A percentile compares a stretch with the other conserved stretches of the same genome.
phyloP scores from a whole-genome alignment of 2,888 invertebrate species.

The Ormyrus thymus region DNA sequence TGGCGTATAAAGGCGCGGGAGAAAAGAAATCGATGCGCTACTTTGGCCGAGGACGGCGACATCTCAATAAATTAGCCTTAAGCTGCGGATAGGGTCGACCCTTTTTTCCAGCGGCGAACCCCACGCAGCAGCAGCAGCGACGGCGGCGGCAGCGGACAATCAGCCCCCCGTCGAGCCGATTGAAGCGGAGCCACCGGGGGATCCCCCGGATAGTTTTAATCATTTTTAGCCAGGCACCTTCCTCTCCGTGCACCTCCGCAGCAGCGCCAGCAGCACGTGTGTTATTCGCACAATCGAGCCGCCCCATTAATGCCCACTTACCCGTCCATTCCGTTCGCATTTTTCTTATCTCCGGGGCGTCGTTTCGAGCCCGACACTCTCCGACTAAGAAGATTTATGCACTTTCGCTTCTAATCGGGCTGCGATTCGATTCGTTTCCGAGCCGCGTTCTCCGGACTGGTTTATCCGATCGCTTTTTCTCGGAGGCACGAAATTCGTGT shows the following conservation, averaged over 20 bases:
- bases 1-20: slow-evolving; percentile 27
- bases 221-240: slow-evolving; percentile 65
- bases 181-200: slow-evolving; percentile 49
- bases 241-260: slow-evolving; percentile 63
- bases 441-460: too few species aligned
- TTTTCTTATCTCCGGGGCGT: slow-evolving; percentile 31
- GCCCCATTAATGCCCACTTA: slow-evolving; percentile 62
- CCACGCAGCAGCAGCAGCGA: background rate
- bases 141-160: slow-evolving; percentile 63
- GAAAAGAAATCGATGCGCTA: slow-evolving; percentile 39
- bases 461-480: too few species aligned
- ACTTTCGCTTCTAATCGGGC: too few species aligned
- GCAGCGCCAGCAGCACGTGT: slow-evolving; percentile 61
- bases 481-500: too few species aligned
- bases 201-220: slow-evolving; percentile 70
- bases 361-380: background rate
- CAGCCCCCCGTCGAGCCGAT: slow-evolving; percentile 70
- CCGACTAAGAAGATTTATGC: slow-evolving; percentile 6
- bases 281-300: slow-evolving; percentile 56
- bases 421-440: too few species aligned
- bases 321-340: slow-evolving; percentile 58
- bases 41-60: slow-evolving; percentile 50
- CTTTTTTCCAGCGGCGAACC: slow-evolving; percentile 13
- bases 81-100: slow-evolving; percentile 59
- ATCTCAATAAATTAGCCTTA: slow-evolving; percentile 72